These are phyloP conservation scores for Xenops minutus DNA, from an alignment of 2,797 vertebrate genomes.

Conservation along the genomic window DNA sequence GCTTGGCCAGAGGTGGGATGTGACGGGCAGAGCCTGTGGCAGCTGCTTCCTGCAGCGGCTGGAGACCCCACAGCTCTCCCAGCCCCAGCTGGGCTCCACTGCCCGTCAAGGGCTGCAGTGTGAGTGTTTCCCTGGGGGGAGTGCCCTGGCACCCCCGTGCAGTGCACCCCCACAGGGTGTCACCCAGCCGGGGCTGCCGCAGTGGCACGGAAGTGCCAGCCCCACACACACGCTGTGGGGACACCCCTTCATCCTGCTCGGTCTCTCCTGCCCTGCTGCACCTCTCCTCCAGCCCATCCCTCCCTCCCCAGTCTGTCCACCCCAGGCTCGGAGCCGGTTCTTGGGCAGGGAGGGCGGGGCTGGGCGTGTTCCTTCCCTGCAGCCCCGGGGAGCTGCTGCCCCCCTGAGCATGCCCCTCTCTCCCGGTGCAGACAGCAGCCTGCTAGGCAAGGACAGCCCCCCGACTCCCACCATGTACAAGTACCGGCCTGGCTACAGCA, in stretches of 20 bases:
- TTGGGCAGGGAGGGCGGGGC: background rate
- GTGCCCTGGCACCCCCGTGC: background rate
- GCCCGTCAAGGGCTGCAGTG: background rate
- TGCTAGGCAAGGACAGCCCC: constrained; percentile 87
- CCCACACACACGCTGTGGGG: background rate
- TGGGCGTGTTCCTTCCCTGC: accelerated
- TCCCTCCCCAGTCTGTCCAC: background rate
- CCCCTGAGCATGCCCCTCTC: background rate
- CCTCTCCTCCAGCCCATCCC: background rate
- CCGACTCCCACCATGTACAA: constrained; percentile 95
- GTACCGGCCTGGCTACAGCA: constrained; percentile 89
- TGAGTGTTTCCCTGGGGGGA: background rate
- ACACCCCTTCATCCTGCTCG: background rate
- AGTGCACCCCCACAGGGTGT: background rate
- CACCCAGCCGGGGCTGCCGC: background rate
- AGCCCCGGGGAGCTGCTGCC: accelerated
- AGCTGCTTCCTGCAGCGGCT: background rate
- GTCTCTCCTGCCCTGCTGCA: background rate
- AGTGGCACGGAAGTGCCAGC: background rate
- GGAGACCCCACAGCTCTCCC: background rate
- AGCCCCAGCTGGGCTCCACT: accelerated
- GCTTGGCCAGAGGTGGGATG: constrained; percentile 14
- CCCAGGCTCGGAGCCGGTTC: constrained; percentile 29
- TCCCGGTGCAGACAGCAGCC: constrained; percentile 82
- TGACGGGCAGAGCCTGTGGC: background rate